Evolutionary conservation across 2,888 invertebrate species (phyloP), one percentile per base, ranked within the genome.

Genomic region (Rhagophthalmus giganteus): DNA sequence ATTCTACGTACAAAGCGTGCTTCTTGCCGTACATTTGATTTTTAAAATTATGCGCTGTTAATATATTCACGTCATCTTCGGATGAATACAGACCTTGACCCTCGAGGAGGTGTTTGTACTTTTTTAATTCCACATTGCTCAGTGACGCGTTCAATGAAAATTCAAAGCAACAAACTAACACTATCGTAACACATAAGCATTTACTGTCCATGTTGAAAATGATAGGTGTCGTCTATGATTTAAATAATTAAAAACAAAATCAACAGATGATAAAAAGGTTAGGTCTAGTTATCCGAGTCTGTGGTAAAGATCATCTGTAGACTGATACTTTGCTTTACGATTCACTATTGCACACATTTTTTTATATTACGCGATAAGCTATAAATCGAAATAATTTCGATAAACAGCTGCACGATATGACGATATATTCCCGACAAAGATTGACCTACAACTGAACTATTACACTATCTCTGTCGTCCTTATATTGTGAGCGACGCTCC

Each of bases 1-100:
- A 97, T 73, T 96, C 92, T 2, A 97, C 82, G 1, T 96, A 68
- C 78, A 87, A 85, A 1, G 87, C 85, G 65, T 80, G 79, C 31
- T 79, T 79, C 61, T 84, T 83, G 10, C 79, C 80, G 58, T 84
- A 81, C 24, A 91, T 74, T 51, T 78, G 79, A 24, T 74, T 71
- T 59, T 86, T 85, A 65, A 91, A 87, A 73, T 86, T 90, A 16
- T 77, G 75, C 2, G 75, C 75, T 12, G 84, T 86, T 59, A 93
- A 71, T 56, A 87, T 78, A 16, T 79, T 77, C 48, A 88, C 81
- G 63, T 82, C 78, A 67, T 88, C 87, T 41, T 80, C 79, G 54
- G 79, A 74, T 63, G 80, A 79, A 66, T 88, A 89, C 24, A 89
- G 74, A 51, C 86, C 87, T 67, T 82, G 80, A 12, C 73, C 73